Conservation (phyloP, 2,113 vertebrate species). For the Thalassoma bifasciatum region DNA sequence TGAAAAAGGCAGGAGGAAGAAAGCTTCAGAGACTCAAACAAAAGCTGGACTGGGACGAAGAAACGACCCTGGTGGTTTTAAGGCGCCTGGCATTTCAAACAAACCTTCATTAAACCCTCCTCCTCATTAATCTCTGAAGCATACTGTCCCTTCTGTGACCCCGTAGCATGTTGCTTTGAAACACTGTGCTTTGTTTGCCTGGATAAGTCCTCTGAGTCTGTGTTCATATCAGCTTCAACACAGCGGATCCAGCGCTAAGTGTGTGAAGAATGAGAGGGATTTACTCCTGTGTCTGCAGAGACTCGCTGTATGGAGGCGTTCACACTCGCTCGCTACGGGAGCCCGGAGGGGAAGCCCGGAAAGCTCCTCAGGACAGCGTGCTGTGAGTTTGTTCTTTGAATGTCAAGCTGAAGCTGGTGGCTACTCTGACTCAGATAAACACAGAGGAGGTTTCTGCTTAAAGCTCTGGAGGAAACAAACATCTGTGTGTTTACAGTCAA, state of each 20-base stretch:
- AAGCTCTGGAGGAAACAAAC: background rate
- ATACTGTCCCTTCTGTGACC: constrained; percentile 22
- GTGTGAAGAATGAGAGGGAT: constrained; percentile 13
- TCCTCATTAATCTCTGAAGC: background rate
- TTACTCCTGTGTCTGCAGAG: constrained; percentile 5
- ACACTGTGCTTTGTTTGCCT: background rate
- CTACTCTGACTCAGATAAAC: background rate
- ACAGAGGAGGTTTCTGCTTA: background rate
- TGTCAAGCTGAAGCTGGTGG: constrained; percentile 12
- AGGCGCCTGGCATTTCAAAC: no score
- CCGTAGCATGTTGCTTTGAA: background rate
- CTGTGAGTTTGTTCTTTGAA: constrained; percentile 36
- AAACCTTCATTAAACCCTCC: no score
- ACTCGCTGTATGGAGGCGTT: constrained; percentile 3
- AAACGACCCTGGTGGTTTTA: no score
- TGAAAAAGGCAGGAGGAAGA: no score
- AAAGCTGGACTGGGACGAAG: no score
- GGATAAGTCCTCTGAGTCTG: background rate
- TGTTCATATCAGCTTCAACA: constrained; percentile 1
- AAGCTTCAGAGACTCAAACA: no score
- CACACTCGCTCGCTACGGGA: background rate
- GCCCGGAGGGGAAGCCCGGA: constrained; percentile 15
- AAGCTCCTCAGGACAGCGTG: background rate
- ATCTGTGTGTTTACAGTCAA: background rate
- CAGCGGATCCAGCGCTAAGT: background rate